phyloP scores from a whole-genome alignment of 1,140 invertebrate species.

The Oncopodura yosiiana region DNA sequence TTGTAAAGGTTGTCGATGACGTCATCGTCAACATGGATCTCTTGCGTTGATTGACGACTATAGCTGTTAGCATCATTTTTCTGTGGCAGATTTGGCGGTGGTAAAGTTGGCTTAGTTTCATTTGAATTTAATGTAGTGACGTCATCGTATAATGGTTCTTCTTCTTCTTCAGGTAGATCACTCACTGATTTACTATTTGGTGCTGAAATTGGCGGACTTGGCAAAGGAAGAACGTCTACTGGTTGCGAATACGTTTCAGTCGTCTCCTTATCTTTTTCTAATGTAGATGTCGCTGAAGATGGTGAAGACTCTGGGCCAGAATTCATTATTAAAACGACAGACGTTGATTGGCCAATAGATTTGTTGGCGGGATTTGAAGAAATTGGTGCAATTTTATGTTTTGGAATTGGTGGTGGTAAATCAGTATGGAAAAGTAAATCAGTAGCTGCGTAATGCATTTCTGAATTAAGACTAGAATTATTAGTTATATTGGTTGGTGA shows the following conservation, averaged over 20 bases:
- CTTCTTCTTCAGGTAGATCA: background rate
- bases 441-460: constrained; percentile 31
- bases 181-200: no score
- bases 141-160: constrained; percentile 30
- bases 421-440: constrained; percentile 17
- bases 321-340: constrained; percentile 33
- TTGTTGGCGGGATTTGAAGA: constrained; percentile 11
- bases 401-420: constrained; percentile 1
- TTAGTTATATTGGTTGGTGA: background rate
- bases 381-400: no score
- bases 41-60: background rate
- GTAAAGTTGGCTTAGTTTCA: constrained; percentile 5
- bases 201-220: constrained; percentile 3
- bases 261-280: background rate
- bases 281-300: background rate
- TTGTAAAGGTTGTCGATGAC: constrained; percentile 33
- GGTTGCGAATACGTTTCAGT: constrained; percentile 19
- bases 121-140: constrained; percentile 23
- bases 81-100: constrained; percentile 26
- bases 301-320: background rate
- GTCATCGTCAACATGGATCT: background rate
- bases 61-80: background rate
- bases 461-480: constrained; percentile 6
- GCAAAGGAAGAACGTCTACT: constrained; percentile 10
- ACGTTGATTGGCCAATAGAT: constrained; percentile 24